A percentile compares a stretch with the other conserved stretches of the same genome.
phyloP scores from a whole-genome alignment of 1,140 invertebrate species.

The Rhagoletis pomonella region DNA sequence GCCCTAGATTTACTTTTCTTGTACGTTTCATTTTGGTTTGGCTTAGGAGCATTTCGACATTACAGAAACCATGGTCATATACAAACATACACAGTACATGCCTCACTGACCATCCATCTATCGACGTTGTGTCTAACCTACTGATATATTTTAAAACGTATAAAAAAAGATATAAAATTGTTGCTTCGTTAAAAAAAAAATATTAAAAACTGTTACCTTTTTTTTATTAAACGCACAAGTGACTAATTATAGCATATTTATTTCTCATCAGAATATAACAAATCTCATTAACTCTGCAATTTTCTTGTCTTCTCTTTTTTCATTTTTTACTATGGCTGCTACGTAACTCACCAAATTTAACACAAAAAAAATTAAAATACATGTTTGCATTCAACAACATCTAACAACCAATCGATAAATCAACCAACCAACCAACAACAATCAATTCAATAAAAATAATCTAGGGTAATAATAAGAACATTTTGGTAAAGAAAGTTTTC shows the following conservation, averaged over 20 bases:
- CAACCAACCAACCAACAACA: constrained; percentile 58
- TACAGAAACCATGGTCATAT: too few species aligned
- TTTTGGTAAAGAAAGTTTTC: constrained; percentile 75
- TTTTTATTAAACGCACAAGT: constrained; percentile 11
- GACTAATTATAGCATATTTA: constrained; percentile 46
- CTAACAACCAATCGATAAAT: constrained; percentile 56
- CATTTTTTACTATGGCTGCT: constrained; percentile 61
- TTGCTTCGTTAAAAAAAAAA: too few species aligned
- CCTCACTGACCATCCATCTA: neutral
- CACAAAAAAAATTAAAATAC: constrained; percentile 56
- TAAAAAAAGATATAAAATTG: too few species aligned
- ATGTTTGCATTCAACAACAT: constrained; percentile 48
- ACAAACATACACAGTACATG: neutral
- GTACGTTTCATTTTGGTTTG: too few species aligned
- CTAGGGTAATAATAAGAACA: constrained; percentile 74
- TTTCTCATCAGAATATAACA: constrained; percentile 38
- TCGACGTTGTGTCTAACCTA: neutral
- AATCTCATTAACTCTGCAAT: constrained; percentile 57
- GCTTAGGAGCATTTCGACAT: neutral
- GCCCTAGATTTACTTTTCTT: too few species aligned
- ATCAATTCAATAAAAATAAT: constrained; percentile 53
- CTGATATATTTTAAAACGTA: neutral
- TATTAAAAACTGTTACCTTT: too few species aligned
- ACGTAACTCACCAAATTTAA: constrained; percentile 63
- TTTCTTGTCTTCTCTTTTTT: constrained; percentile 72